Evolutionary conservation across 2,797 vertebrate genomes (phyloP).

Genomic region (Geotrypetes seraphini): DNA sequence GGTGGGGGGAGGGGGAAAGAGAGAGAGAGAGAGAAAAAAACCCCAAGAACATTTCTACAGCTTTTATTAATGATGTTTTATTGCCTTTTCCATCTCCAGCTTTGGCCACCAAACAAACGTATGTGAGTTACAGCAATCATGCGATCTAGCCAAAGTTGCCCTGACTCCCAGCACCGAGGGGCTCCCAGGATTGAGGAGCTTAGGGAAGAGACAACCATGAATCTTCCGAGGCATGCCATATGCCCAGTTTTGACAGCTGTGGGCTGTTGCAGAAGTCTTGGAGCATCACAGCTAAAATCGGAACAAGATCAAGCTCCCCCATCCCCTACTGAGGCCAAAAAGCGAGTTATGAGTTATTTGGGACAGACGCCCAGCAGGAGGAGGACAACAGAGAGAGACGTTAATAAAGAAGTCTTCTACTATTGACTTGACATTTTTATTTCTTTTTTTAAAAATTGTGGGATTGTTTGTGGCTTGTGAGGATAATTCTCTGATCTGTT

Average conservation of each 20-base stretch:
- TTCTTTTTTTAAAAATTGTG: slow-evolving; percentile 59
- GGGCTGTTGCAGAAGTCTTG: no score
- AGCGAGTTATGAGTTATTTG: background rate
- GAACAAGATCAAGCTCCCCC: background rate
- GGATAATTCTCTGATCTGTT: slow-evolving; percentile 39
- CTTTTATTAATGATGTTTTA: no score
- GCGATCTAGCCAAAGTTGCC: slow-evolving; percentile 67
- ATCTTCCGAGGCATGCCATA: no score
- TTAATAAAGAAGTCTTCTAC: slow-evolving; percentile 6
- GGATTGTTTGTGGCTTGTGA: slow-evolving; percentile 69
- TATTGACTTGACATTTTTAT: slow-evolving; percentile 25
- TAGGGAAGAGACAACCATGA: no score
- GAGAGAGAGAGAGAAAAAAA: no score
- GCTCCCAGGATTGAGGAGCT: no score
- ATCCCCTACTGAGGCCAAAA: background rate
- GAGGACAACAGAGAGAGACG: slow-evolving; percentile 10
- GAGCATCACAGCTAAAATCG: no score
- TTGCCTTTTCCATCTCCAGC: slow-evolving; percentile 56
- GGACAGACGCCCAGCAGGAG: background rate
- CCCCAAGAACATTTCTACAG: no score
- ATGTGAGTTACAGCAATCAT: slow-evolving; percentile 94
- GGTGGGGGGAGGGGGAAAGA: no score
- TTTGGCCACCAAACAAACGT: slow-evolving; percentile 87
- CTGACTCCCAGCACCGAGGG: slow-evolving; percentile 29
- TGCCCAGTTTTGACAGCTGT: no score